Percentiles rank a stretch among this genome's conserved stretches.
Conservation (phyloP, 2,797 vertebrate species). For the Tolypeutes matacus region DNA sequence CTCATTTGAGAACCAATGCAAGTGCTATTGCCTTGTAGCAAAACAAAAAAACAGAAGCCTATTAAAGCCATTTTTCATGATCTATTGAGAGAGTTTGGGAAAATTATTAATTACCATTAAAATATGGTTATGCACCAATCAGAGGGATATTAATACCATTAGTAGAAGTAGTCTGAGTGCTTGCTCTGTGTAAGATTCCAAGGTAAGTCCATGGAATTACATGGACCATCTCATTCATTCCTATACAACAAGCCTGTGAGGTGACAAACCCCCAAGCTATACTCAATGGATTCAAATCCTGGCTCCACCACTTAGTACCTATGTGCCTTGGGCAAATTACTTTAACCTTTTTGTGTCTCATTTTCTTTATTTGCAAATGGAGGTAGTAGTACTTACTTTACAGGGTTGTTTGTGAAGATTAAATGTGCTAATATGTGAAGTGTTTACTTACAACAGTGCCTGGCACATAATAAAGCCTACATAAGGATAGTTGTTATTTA, state of each 20-base stretch:
- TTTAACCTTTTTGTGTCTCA: neutral
- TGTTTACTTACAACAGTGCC: slow-evolving; percentile 2
- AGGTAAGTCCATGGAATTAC: accelerated
- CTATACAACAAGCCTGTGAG: neutral
- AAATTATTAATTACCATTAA: slow-evolving; percentile 29
- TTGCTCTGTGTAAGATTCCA: neutral
- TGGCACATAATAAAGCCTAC: neutral
- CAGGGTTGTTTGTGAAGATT: neutral
- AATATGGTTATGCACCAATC: neutral
- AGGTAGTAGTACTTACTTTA: neutral
- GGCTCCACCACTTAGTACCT: neutral
- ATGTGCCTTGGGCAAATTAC: neutral
- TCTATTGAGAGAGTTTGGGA: neutral
- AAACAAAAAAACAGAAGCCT: neutral
- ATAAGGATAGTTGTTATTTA: neutral
- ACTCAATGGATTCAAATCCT: slow-evolving; percentile 12
- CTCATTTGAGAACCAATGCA: neutral
- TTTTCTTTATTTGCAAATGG: neutral
- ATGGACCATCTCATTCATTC: neutral
- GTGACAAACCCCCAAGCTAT: neutral
- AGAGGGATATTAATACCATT: neutral
- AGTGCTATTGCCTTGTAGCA: neutral
- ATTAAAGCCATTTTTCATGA: slow-evolving; percentile 7
- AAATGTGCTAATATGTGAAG: neutral
- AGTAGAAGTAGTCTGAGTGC: accelerated